Evolutionary conservation across 2,113 vertebrate genomes (phyloP).

Genomic region (Ochotona curzoniae): DNA sequence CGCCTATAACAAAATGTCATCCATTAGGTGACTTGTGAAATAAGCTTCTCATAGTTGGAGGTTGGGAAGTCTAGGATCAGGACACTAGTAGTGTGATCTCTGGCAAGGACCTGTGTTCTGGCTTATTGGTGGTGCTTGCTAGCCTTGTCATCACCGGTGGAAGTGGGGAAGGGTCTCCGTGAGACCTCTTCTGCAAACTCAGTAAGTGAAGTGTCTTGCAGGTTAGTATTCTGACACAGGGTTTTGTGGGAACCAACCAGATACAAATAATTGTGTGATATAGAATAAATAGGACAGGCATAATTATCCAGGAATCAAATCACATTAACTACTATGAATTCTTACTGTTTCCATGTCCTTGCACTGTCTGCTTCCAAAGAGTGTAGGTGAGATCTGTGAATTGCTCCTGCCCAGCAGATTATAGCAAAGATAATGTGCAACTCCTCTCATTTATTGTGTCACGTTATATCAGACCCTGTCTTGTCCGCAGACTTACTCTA

Average conservation of each 20-base stretch:
- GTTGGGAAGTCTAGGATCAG: background rate
- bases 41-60: background rate
- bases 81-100: background rate
- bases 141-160: background rate
- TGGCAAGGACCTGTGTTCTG: background rate
- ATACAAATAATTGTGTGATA: background rate
- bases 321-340: constrained; percentile 5
- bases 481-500: background rate
- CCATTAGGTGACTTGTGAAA: background rate
- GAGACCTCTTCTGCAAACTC: background rate
- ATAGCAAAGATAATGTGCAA: background rate
- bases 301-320: constrained; percentile 9
- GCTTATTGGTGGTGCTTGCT: background rate
- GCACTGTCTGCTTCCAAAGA: background rate
- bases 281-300: background rate
- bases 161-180: background rate
- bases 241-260: too few relatives aligned
- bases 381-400: background rate
- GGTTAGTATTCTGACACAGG: background rate
- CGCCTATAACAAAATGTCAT: background rate
- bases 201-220: too few relatives aligned
- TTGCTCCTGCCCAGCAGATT: background rate
- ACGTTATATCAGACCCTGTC: background rate
- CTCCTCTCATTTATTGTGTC: background rate
- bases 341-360: background rate